These are phyloP conservation scores for Conus betulinus DNA, from an alignment of 1,140 invertebrate genomes.

Conservation along the genomic window DNA sequence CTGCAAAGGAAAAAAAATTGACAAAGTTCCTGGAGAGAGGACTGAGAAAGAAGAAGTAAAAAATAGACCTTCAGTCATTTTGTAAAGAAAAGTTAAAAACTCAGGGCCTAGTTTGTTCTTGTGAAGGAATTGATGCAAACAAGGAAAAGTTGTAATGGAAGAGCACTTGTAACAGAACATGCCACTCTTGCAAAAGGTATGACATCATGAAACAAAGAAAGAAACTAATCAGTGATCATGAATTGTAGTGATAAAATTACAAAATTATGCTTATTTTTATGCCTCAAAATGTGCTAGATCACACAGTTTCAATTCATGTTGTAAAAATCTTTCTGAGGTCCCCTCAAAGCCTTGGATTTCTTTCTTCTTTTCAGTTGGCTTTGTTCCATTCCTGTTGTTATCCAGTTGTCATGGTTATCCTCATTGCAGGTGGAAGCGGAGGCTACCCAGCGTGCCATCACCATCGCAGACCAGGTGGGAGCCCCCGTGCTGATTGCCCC, in stretches of 20 bases:
- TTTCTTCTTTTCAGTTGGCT: background rate
- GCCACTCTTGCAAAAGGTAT: too few relatives aligned
- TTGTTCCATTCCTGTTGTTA: background rate
- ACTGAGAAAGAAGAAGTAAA: too few relatives aligned
- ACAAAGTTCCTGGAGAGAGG: too few relatives aligned
- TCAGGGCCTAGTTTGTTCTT: too few relatives aligned
- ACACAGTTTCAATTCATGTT: background rate
- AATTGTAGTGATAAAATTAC: background rate
- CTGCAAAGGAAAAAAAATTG: too few relatives aligned
- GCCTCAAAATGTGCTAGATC: background rate
- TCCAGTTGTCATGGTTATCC: background rate
- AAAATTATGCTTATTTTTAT: background rate
- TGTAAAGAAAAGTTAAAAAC: too few relatives aligned
- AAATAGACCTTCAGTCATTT: too few relatives aligned
- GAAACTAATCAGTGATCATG: too few relatives aligned
- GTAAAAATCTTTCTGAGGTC: background rate
- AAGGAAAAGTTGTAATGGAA: too few relatives aligned
- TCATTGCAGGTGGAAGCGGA: slow-evolving; percentile 89
- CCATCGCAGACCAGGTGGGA: slow-evolving; percentile 91
- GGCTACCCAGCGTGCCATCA: slow-evolving; percentile 95
- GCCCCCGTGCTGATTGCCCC: slow-evolving; percentile 96
- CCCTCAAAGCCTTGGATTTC: background rate
- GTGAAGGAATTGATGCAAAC: too few relatives aligned
- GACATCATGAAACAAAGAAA: too few relatives aligned
- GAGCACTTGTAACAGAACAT: too few relatives aligned